phyloP scores from a whole-genome alignment of 2,113 vertebrate genomes.

The Pachycephala philippinensis region DNA sequence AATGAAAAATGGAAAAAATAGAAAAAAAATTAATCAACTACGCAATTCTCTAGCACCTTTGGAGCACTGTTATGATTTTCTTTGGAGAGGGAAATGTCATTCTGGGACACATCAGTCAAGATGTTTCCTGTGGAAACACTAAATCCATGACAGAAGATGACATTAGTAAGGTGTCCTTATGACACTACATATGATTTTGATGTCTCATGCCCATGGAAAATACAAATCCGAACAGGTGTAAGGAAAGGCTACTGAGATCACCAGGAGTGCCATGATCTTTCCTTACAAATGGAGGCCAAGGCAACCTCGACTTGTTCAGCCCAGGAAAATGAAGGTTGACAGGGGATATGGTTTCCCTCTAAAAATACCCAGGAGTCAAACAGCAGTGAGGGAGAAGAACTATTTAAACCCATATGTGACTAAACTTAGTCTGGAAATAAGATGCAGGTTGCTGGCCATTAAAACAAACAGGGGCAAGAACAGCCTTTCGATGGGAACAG shows the following conservation, averaged over 20 bases:
- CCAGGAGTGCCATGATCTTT: not conserved
- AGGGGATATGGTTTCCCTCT: constrained; percentile 24
- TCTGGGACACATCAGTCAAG: not conserved
- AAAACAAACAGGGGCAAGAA: not conserved
- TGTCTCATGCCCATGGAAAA: not conserved
- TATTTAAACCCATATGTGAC: constrained; percentile 37
- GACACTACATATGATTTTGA: not conserved
- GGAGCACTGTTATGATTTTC: fast-evolving
- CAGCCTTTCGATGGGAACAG: not conserved
- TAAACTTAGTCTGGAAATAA: constrained; percentile 42
- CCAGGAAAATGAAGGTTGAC: not conserved
- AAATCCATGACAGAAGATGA: not conserved
- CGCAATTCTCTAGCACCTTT: not conserved
- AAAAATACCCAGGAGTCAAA: constrained; percentile 24
- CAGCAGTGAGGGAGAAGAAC: not conserved
- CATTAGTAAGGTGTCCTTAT: not conserved
- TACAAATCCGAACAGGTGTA: not conserved
- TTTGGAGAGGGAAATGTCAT: not conserved
- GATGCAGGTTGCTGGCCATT: not conserved
- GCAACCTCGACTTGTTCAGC: not conserved
- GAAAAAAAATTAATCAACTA: not conserved
- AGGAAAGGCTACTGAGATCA: not conserved
- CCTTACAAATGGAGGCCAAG: not conserved
- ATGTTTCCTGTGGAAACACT: not conserved
- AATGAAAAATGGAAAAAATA: not conserved